Percentiles rank a stretch among this genome's conserved stretches.
phyloP scores from a whole-genome alignment of 2,888 invertebrate species.

The Caprella mutica region DNA sequence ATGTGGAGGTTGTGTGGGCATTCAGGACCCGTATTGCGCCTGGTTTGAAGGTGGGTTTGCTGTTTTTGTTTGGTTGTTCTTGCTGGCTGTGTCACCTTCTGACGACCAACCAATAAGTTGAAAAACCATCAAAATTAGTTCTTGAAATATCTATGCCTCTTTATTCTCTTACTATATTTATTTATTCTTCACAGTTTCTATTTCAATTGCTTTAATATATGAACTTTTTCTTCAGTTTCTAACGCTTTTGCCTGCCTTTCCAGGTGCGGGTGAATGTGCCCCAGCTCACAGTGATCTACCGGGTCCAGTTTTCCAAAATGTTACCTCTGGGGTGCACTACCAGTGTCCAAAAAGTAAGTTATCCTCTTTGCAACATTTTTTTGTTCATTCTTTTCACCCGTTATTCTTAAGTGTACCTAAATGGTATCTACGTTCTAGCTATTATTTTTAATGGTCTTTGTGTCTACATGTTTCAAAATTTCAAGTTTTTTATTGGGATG shows the following conservation, averaged over 20 bases:
- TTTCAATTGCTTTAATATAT: too few species aligned
- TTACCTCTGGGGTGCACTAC: constrained; percentile 25
- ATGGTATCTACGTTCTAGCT: background rate
- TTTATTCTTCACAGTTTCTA: too few species aligned
- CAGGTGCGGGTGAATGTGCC: constrained; percentile 16
- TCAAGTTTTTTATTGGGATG: background rate
- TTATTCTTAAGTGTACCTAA: background rate
- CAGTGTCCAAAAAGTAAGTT: constrained; percentile 32
- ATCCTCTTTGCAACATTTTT: background rate
- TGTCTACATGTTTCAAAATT: background rate
- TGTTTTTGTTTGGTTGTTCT: constrained; percentile 48
- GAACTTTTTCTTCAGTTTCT: too few species aligned
- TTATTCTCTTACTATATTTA: too few species aligned
- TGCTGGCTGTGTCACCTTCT: background rate
- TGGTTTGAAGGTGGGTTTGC: constrained; percentile 62
- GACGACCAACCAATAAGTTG: too few species aligned
- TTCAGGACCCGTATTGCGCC: constrained; percentile 95
- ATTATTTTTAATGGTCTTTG: background rate
- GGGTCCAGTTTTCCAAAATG: constrained; percentile 25
- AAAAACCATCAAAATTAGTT: too few species aligned
- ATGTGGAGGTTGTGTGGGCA: constrained; percentile 61
- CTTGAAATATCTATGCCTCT: too few species aligned
- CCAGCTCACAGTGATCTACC: constrained; percentile 10
- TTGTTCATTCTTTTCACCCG: background rate
- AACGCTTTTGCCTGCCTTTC: too few species aligned